These are phyloP conservation scores for Circaetus cinerascens DNA, from an alignment of 2,113 vertebrate species.

Conservation along the genomic window DNA sequence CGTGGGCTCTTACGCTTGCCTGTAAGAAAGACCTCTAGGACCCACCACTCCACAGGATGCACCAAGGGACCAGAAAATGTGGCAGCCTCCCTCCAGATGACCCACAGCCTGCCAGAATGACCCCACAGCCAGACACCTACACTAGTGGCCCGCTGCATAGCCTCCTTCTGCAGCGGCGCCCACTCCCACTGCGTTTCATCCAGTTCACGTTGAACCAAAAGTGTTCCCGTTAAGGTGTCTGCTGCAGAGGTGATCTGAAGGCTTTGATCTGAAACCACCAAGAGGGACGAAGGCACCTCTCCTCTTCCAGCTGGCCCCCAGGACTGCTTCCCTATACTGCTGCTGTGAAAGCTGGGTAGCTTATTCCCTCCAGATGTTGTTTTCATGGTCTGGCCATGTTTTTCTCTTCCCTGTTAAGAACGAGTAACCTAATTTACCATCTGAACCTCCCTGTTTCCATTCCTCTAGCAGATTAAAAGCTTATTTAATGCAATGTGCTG, in stretches of 20 bases:
- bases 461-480: not conserved
- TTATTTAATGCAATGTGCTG: not conserved
- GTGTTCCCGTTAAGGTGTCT: not conserved
- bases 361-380: not conserved
- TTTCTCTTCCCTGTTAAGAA: not conserved
- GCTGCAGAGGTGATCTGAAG: not conserved
- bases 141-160: fast-evolving
- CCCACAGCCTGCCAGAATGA: not conserved
- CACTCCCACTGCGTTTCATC: not conserved
- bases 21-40: not conserved
- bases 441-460: not conserved
- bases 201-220: not conserved
- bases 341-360: not conserved
- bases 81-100: not conserved
- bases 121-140: not conserved
- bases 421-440: not conserved
- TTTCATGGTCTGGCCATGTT: not conserved
- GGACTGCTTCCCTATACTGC: not conserved
- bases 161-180: not conserved
- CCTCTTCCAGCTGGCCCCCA: fast-evolving
- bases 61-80: not conserved
- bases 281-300: not conserved
- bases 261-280: not conserved
- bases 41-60: not conserved
- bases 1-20: not conserved